A percentile compares a stretch with the other conserved stretches of the same genome.
Conservation (phyloP, 2,888 invertebrate genomes). For the Noctua pronuba region DNA sequence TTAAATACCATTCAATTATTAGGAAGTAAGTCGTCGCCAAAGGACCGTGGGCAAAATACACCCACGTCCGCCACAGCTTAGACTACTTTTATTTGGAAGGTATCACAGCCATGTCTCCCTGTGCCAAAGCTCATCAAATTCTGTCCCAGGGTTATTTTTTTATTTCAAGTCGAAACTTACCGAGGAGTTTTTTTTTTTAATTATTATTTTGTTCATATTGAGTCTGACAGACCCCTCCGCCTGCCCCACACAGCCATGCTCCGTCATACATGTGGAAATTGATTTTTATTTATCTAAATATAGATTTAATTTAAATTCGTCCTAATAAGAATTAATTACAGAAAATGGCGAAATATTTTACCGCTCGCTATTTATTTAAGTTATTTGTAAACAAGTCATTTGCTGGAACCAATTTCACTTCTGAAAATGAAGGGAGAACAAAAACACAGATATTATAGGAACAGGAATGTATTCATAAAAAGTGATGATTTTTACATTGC, state of each 20-base stretch:
- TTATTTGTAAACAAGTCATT: not conserved
- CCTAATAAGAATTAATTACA: not conserved
- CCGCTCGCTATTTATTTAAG: not conserved
- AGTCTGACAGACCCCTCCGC: too few species aligned
- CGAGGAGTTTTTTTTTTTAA: too few species aligned
- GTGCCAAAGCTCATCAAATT: too few species aligned
- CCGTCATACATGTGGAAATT: not conserved
- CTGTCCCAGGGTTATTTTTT: too few species aligned
- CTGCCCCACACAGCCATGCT: not conserved
- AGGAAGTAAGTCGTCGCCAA: too few species aligned
- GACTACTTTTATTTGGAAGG: too few species aligned
- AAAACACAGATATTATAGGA: not conserved
- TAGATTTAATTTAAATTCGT: not conserved
- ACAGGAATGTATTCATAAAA: constrained; percentile 34
- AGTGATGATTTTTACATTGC: constrained; percentile 24
- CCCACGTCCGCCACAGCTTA: too few species aligned
- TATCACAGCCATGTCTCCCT: too few species aligned
- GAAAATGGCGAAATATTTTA: not conserved
- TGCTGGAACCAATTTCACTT: not conserved
- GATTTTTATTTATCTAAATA: not conserved
- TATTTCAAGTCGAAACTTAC: too few species aligned
- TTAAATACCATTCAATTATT: too few species aligned
- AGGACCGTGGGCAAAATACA: too few species aligned
- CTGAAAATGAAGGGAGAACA: not conserved
- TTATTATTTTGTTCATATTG: too few species aligned